Base-by-base conservation (phyloP, 1,140 invertebrate species). In the Drosophila sucinea region DNA sequence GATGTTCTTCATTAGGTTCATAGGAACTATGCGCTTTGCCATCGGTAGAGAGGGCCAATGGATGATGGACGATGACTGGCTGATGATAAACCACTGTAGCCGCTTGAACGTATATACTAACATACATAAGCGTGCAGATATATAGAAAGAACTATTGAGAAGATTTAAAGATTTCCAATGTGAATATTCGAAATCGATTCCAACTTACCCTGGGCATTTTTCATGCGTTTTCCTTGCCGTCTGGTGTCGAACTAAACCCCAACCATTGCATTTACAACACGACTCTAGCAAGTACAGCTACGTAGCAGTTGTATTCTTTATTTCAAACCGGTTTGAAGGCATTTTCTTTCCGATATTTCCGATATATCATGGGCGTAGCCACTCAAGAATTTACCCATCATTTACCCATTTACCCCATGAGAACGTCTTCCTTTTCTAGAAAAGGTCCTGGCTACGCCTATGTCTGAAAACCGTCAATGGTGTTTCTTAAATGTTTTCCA, bases 81-180 rank as follows among this genome's bases (percentile, higher is more conserved):
- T 69, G 77, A 38, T 83, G 84, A 44, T 89, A 87, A 6, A 87
- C 70, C 17, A 87, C 29, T 2, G 84, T 83, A 47, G 83, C 83
- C 6, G 77, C 40, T 11, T 74, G 25, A 7, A 10, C 23, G 23
- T 51, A 58, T 8, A 35, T 35, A 17, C 8, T 47, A 58, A 5
- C 23, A 51, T 51, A 51, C 7, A 10, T 7, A 8, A 51, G 23
- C 23, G 23, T 51, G 44, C 44, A 51, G 23, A 27, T 25, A 51
- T 27, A 51, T 51, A 51, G 44, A 10, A 51, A 27, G 6, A 10
- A 51, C 44, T 27, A 41, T 47, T 68, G 25, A 0, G 5, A 30
- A 29, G 2, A 10, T 25, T 51, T 51, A 29, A 47, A 40, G 23
- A 65, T 67, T 23, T 17, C 6, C 63, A 41, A 62, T 67, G 25